phyloP scores from a whole-genome alignment of 2,797 vertebrate species.

The Sebastes melanostomus region DNA sequence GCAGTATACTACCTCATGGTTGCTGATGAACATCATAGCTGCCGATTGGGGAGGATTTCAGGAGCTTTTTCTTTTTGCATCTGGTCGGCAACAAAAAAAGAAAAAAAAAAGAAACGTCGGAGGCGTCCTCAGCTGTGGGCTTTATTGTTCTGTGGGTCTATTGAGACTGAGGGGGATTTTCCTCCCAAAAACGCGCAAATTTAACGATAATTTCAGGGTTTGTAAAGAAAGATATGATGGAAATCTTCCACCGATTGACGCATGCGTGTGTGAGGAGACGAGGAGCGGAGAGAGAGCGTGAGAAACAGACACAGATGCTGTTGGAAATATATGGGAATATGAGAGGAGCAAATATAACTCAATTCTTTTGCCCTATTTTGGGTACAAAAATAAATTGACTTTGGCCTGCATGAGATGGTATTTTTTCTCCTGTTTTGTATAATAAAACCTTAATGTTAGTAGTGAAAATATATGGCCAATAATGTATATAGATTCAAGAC shows the following conservation, averaged over 20 bases:
- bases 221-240: slow-evolving; percentile 45
- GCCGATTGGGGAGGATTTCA: slow-evolving; percentile 35
- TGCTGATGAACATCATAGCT: slow-evolving; percentile 49
- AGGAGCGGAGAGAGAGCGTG: slow-evolving; percentile 52
- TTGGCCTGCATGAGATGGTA: neutral
- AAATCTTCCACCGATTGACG: slow-evolving; percentile 55
- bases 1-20: slow-evolving; percentile 50
- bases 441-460: neutral
- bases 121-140: slow-evolving; percentile 39
- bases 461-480: neutral
- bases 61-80: slow-evolving; percentile 20
- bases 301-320: slow-evolving; percentile 47
- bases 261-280: slow-evolving; percentile 60
- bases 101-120: slow-evolving; percentile 14
- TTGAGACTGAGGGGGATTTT: slow-evolving; percentile 5
- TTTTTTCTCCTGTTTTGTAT: neutral
- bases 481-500: neutral
- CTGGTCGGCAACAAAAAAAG: slow-evolving; percentile 10
- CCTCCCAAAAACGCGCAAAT: neutral
- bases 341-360: neutral
- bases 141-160: slow-evolving; percentile 40
- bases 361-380: neutral
- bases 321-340: slow-evolving; percentile 27
- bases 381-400: neutral
- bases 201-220: slow-evolving; percentile 39